Evolutionary conservation across 2,797 vertebrate genomes (phyloP).

Genomic region (Halcyon chelicuti): DNA sequence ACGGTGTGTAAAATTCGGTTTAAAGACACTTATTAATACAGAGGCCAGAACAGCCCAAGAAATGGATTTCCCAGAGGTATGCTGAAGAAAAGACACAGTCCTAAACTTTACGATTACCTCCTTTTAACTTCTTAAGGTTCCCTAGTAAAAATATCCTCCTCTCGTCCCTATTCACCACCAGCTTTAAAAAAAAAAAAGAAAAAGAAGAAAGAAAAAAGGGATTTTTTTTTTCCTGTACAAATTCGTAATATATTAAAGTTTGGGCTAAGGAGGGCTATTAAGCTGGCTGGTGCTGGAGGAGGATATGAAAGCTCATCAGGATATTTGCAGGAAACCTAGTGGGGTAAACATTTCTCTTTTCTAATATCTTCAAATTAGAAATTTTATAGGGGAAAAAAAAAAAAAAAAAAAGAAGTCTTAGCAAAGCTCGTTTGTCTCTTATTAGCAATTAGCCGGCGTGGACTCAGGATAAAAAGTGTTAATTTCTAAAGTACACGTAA

Average conservation of each 20-base stretch:
- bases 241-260: conserved; percentile 3
- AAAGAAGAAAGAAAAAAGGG: background rate
- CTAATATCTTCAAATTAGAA: conserved; percentile 54
- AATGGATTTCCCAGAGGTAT: background rate
- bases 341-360: conserved; percentile 57
- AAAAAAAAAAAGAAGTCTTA: background rate
- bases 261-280: conserved; percentile 47
- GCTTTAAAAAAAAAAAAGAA: background rate
- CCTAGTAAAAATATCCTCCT: background rate
- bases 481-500: background rate
- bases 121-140: background rate
- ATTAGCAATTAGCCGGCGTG: background rate
- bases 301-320: conserved; percentile 42
- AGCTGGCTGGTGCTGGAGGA: conserved; percentile 13
- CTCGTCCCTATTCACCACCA: background rate
- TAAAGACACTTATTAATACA: background rate
- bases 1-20: background rate
- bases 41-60: background rate
- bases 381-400: conserved; percentile 27
- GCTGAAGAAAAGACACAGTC: background rate
- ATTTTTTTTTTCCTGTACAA: background rate
- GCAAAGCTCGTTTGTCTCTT: conserved; percentile 3
- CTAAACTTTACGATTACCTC: background rate
- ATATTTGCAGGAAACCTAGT: conserved; percentile 55
- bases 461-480: conserved; percentile 6